Conservation (phyloP, 2,113 vertebrate genomes). For the Lipophrys pholis region DNA sequence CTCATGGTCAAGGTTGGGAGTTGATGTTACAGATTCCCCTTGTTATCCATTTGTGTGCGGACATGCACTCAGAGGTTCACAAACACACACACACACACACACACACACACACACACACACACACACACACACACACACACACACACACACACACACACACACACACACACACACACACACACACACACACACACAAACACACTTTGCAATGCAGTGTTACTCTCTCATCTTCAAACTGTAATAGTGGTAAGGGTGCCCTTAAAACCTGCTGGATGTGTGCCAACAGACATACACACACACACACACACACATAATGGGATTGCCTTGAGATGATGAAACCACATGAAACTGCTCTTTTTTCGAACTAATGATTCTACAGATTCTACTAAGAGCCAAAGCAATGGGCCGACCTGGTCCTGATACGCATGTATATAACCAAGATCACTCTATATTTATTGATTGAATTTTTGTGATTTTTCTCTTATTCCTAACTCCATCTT, state of each 20-base stretch:
- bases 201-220: not conserved
- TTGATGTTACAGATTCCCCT: conserved; percentile 25
- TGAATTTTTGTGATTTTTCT: not conserved
- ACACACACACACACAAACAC: not conserved
- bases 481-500: not conserved
- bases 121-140: not conserved
- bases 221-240: conserved; percentile 48
- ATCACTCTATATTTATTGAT: conserved; percentile 20
- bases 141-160: not conserved
- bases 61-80: not conserved
- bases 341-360: conserved; percentile 67
- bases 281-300: conserved; percentile 14
- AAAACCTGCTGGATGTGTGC: conserved; percentile 43
- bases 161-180: not conserved
- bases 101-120: not conserved
- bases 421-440: conserved; percentile 28
- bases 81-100: not conserved
- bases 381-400: conserved; percentile 39
- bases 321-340: conserved; percentile 73
- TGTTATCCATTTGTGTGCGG: conserved; percentile 5
- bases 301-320: conserved; percentile 31
- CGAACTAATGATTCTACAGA: conserved; percentile 61
- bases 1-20: conserved; percentile 23
- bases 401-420: conserved; percentile 27
- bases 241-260: conserved; percentile 41